Percentiles rank a stretch among this genome's conserved stretches.
These are phyloP conservation scores for Hypothenemus hampei DNA, from an alignment of 1,140 invertebrate genomes.

Conservation along the genomic window DNA sequence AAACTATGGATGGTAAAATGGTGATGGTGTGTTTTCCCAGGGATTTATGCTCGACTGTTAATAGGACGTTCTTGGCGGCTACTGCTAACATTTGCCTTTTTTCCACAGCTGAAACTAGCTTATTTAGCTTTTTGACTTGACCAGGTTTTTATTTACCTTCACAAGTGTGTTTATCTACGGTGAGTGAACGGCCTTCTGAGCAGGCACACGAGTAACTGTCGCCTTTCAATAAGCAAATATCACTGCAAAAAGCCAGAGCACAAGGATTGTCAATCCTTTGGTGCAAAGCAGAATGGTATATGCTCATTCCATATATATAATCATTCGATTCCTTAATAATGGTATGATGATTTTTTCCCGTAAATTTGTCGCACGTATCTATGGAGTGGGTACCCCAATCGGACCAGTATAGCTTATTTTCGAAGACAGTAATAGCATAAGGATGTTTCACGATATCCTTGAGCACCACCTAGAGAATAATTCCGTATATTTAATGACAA, in stretches of 20 bases:
- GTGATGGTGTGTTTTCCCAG: constrained; percentile 48
- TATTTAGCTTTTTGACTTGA: no score
- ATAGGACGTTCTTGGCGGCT: constrained; percentile 42
- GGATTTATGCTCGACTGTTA: constrained; percentile 48
- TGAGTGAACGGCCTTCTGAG: constrained; percentile 62
- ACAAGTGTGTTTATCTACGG: constrained; percentile 51
- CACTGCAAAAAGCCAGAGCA: constrained; percentile 58
- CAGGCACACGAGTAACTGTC: constrained; percentile 68
- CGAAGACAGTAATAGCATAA: constrained; percentile 79
- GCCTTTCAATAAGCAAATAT: constrained; percentile 74
- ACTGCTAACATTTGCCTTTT: constrained; percentile 46
- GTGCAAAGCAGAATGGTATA: constrained; percentile 62
- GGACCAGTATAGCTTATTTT: constrained; percentile 83
- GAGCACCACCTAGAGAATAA: constrained; percentile 47
- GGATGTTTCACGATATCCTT: constrained; percentile 63
- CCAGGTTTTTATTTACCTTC: constrained; percentile 44
- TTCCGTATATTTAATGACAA: background rate
- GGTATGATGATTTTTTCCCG: constrained; percentile 54
- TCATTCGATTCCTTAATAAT: constrained; percentile 49
- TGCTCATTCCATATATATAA: constrained; percentile 57
- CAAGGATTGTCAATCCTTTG: constrained; percentile 64
- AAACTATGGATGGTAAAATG: constrained; percentile 44
- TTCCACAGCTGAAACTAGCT: constrained; percentile 18
- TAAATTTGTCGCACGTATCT: constrained; percentile 64
- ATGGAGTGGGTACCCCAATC: constrained; percentile 67